Evolutionary conservation across 2,888 invertebrate genomes (phyloP), one percentile per base, ranked within the genome.

Genomic region (Apantesis nais): DNA sequence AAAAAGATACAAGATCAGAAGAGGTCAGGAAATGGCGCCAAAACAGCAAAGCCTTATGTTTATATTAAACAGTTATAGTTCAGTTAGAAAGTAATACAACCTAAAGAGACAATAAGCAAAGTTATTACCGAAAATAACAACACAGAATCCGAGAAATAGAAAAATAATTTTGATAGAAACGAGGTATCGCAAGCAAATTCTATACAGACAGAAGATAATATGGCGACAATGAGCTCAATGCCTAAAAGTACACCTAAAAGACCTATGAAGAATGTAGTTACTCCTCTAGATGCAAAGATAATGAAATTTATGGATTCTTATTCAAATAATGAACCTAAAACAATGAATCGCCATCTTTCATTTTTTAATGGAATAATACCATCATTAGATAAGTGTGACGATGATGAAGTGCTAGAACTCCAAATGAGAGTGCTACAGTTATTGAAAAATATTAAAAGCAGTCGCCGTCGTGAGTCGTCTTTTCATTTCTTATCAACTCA

Each of bases 391-490:
- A 71, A 77, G 64, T 78, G 61, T 75, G 75, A 77, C 75, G 80
- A 83, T 70, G 73, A 81, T 79, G 79, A 82, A 79, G 80, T 81
- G 60, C 77, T 83, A 11, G 78, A 81, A 76, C 81, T 77, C 66
- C 74, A 75, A 74, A 72, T 82, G 77, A 80, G 79, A 61, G 83
- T 79, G 70, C 25, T 83, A 73, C 79, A 82, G 25, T 77, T 78
- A 72, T 41, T 78, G 72, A 78, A 78, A 76, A 71, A 74, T 55
- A 76, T 76, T 68, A 75, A 74, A 76, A 77, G 29, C 64, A 74
- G 73, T 75, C 75, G 75, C 39, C 62, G 2, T 41, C 41, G 41
- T 41, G 41, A 41, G 41, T 41, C 41, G 41, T 41, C 41, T 41
- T 41, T 41, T 4, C 14, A 41, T 41, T 3, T 41, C 39, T 1